Base-by-base conservation (phyloP, 2,888 invertebrate species). In the Spisula solida region DNA sequence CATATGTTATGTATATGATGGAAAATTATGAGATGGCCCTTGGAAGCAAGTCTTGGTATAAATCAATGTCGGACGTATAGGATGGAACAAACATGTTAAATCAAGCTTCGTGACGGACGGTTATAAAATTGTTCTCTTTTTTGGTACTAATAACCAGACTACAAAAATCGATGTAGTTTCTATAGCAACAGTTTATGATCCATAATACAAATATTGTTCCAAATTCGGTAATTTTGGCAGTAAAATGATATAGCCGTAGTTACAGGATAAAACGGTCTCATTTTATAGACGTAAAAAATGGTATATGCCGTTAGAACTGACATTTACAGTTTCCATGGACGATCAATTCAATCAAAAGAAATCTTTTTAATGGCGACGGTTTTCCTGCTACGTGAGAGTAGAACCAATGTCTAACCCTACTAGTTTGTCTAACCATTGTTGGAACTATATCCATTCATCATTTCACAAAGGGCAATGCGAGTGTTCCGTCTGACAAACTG, bases 121-220 rank as follows among this genome's bases (percentile, higher is more conserved):
- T 48, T 70, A 70, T 82, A 82, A 82, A 70, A 70, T 0, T 16
- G 18, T n/a, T 70, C 48, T 29, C 14, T 75, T 34, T 70, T 75
- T 14, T 2, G 41, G 18, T 75, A 75, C 34, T 31, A 75, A 75
- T 75, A 75, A 34, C 34, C 34, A 75, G 34, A 75, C 31, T 2
- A 31, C 34, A 34, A 16, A 31, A 34, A 75, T 75, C 75, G 75
- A 34, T 18, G 29, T 34, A 31, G 31, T 75, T 75, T 31, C 75
- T 34, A 75, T 34, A 31, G 75, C 18, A 75, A 75, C 75, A 25
- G 41, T 34, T 75, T 31, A 66, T 75, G 31, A 31, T 75, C 85
- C 51, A 51, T 85, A 85, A 85, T 85, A 78, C n/a, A 56, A 79
- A 85, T 85, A 85, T 56, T 85, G 55, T 79, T 79, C 85, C 78